These are phyloP conservation scores for Flexamia atlantica DNA, from an alignment of 2,888 invertebrate genomes.

Conservation along the genomic window DNA sequence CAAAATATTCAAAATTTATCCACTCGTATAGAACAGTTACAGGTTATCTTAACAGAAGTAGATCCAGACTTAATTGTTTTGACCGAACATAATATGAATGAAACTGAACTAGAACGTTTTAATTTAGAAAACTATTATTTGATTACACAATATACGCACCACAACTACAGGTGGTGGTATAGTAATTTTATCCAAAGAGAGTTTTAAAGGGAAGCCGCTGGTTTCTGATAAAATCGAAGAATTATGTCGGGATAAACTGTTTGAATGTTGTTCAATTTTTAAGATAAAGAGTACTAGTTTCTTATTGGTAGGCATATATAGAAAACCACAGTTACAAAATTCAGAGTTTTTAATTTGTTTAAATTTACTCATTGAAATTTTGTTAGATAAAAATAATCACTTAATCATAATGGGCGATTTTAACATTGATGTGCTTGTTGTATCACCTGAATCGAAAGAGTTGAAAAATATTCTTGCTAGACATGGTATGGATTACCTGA, in stretches of 20 bases:
- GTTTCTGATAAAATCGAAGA: not conserved
- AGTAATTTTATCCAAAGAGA: slow-evolving; percentile 13
- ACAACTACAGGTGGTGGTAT: too few species aligned
- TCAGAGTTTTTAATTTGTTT: slow-evolving; percentile 40
- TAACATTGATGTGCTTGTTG: not conserved
- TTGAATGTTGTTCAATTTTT: not conserved
- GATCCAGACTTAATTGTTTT: slow-evolving; percentile 30
- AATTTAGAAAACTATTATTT: slow-evolving; percentile 7
- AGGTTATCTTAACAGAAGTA: slow-evolving; percentile 8
- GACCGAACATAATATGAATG: slow-evolving; percentile 29
- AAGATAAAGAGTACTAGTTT: not conserved
- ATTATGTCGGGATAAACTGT: slow-evolving; percentile 31
- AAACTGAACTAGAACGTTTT: slow-evolving; percentile 12
- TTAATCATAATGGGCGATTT: not conserved
- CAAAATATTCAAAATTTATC: slow-evolving; percentile 1
- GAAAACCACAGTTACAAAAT: slow-evolving; percentile 29
- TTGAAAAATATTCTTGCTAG: slow-evolving; percentile 29
- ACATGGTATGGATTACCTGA: slow-evolving; percentile 14
- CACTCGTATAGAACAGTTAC: slow-evolving; percentile 25
- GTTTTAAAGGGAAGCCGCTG: slow-evolving; percentile 33
- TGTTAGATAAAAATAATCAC: too few species aligned
- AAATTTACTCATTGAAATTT: slow-evolving; percentile 17
- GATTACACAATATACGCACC: not conserved
- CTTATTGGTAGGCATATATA: not conserved
- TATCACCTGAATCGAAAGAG: slow-evolving; percentile 36